A percentile compares a stretch with the other conserved stretches of the same genome.
Evolutionary conservation across 2,113 vertebrate species (phyloP).

Genomic region (Alexandromys fortis): DNA sequence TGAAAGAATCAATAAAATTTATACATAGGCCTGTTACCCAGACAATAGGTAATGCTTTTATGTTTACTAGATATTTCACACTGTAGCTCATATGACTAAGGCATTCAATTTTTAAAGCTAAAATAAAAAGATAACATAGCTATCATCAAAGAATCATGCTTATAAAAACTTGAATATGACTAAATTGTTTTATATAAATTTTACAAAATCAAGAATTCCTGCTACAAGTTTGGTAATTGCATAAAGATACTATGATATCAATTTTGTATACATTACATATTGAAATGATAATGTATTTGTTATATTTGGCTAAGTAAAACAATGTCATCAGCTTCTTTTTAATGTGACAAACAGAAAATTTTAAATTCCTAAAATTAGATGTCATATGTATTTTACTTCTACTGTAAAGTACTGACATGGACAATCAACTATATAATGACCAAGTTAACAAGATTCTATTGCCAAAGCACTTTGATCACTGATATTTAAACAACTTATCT

Average conservation of each 20-base stretch:
- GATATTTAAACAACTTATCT: slow-evolving; percentile 27
- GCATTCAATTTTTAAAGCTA: slow-evolving; percentile 4
- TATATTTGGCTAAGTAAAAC: not conserved
- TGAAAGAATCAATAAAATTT: not conserved
- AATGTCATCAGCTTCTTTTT: not conserved
- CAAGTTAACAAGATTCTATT: not conserved
- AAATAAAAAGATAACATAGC: not conserved
- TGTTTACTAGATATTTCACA: not conserved
- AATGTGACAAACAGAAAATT: not conserved
- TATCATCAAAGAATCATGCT: not conserved
- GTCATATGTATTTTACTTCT: not conserved
- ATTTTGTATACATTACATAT: slow-evolving; percentile 10
- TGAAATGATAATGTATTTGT: slow-evolving; percentile 34
- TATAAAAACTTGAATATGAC: slow-evolving; percentile 16
- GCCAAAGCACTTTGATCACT: not conserved
- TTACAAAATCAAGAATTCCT: slow-evolving; percentile 40
- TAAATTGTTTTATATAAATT: slow-evolving; percentile 36
- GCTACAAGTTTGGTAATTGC: slow-evolving; percentile 26
- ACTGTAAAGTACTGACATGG: not conserved
- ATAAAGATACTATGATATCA: slow-evolving; percentile 15
- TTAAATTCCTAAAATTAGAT: not conserved
- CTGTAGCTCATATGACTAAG: not conserved
- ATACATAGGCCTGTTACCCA: not conserved
- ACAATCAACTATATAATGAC: not conserved
- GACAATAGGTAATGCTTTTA: not conserved